These are phyloP conservation scores for Limanda limanda DNA, from an alignment of 2,113 vertebrate genomes.

Conservation along the genomic window DNA sequence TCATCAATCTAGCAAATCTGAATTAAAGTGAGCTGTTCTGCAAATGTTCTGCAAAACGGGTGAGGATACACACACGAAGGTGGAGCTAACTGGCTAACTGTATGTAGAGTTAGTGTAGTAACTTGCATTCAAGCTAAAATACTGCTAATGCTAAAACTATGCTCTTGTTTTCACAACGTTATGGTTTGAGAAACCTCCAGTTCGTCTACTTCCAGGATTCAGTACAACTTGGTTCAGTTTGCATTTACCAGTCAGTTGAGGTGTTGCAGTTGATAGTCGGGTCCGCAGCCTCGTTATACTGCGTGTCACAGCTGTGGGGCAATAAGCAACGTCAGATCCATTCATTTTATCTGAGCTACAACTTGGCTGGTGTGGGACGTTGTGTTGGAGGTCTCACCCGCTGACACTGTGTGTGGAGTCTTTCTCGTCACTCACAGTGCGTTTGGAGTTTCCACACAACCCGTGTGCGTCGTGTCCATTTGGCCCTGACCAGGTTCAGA, in stretches of 20 bases:
- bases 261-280: conserved; percentile 27
- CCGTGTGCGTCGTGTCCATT: background rate
- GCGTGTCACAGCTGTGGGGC: conserved; percentile 35
- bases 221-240: background rate
- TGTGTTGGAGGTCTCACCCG: conserved; percentile 34
- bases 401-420: background rate
- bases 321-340: background rate
- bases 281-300: conserved; percentile 22
- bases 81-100: too few relatives aligned
- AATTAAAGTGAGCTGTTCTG: too few relatives aligned
- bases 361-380: too few relatives aligned
- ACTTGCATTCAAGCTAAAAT: too few relatives aligned
- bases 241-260: conserved; percentile 36
- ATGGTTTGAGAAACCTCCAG: too few relatives aligned
- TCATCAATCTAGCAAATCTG: too few relatives aligned
- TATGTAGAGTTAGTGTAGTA: too few relatives aligned
- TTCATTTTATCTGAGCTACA: background rate
- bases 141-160: too few relatives aligned
- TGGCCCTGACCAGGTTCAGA: conserved; percentile 10
- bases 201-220: background rate
- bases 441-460: conserved; percentile 41
- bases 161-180: too few relatives aligned
- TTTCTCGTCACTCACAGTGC: conserved; percentile 11
- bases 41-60: too few relatives aligned
- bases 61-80: too few relatives aligned